These are phyloP conservation scores for Epizoanthus fatuus DNA, from an alignment of 92 coral and sea anemone species.

Conservation along the genomic window DNA sequence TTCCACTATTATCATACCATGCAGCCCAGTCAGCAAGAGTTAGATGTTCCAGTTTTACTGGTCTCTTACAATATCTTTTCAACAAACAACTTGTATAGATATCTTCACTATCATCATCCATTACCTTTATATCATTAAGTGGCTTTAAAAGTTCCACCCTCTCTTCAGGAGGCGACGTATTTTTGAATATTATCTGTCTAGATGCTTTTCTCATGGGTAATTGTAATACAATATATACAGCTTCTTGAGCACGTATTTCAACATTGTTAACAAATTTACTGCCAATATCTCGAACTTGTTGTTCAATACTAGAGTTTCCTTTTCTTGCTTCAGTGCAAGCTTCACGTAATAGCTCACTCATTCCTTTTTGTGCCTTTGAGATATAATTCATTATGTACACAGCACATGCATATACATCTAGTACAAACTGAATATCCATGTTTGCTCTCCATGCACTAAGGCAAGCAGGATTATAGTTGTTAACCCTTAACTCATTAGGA, in stretches of 20 bases:
- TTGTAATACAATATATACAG: constrained; percentile 69
- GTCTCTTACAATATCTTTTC: constrained; percentile 68
- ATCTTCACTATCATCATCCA: constrained; percentile 83
- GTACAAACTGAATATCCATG: constrained; percentile 43
- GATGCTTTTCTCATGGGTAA: constrained; percentile 71
- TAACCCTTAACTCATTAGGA: constrained; percentile 68
- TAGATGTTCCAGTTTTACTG: constrained; percentile 62
- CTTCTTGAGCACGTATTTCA: constrained; percentile 86
- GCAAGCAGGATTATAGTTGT: constrained; percentile 73
- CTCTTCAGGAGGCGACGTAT: constrained; percentile 77
- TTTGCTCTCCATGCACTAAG: constrained; percentile 63
- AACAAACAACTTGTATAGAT: constrained; percentile 74
- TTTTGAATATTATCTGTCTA: constrained; percentile 65
- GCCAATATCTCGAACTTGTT: constrained; percentile 69
- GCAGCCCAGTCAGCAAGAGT: constrained; percentile 86
- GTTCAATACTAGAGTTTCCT: constrained; percentile 47
- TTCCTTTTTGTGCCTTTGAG: constrained; percentile 71
- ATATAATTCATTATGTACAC: constrained; percentile 69
- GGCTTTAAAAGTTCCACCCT: constrained; percentile 75
- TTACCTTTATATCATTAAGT: constrained; percentile 65
- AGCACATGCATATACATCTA: constrained; percentile 81
- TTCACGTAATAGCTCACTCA: constrained; percentile 45
- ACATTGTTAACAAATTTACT: constrained; percentile 76
- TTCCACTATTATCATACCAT: constrained; percentile 71
- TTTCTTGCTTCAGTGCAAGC: constrained; percentile 61